phyloP scores from a whole-genome alignment of 2,113 vertebrate species.

The Poeciliopsis retropinna region DNA sequence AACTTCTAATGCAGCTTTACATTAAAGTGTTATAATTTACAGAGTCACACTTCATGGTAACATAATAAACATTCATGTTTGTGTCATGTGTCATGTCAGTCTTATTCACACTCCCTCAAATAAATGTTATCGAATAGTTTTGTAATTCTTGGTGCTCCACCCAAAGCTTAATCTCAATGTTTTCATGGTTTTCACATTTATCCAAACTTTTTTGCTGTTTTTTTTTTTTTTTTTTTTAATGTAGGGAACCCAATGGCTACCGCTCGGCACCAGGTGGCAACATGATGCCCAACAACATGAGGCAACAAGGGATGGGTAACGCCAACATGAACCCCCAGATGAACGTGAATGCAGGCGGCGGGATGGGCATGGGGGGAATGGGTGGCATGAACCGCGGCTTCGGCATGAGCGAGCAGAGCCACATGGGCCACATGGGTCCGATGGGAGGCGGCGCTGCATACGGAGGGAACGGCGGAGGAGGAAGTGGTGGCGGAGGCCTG shows the following conservation, averaged over 20 bases:
- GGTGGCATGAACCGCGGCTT: slow-evolving; percentile 77
- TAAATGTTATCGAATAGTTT: background rate
- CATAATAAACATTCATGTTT: too few species aligned
- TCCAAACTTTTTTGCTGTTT: background rate
- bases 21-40: too few species aligned
- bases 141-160: background rate
- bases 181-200: slow-evolving; percentile 3
- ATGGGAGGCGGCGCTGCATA: slow-evolving; percentile 74
- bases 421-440: slow-evolving; percentile 77
- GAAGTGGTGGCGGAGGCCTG: slow-evolving; percentile 60
- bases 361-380: slow-evolving; percentile 77
- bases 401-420: slow-evolving; percentile 77
- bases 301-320: slow-evolving; percentile 83
- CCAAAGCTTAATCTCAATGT: background rate
- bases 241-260: slow-evolving; percentile 93
- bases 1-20: too few species aligned
- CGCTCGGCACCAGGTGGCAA: slow-evolving; percentile 84
- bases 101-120: too few species aligned
- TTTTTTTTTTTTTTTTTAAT: slow-evolving; percentile 28
- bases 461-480: slow-evolving; percentile 64
- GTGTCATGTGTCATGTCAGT: background rate
- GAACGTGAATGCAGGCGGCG: slow-evolving; percentile 84
- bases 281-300: slow-evolving; percentile 76
- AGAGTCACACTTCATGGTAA: too few species aligned
- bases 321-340: slow-evolving; percentile 81